These are phyloP conservation scores for Furcula furcula DNA, from an alignment of 2,888 invertebrate species.

Conservation along the genomic window DNA sequence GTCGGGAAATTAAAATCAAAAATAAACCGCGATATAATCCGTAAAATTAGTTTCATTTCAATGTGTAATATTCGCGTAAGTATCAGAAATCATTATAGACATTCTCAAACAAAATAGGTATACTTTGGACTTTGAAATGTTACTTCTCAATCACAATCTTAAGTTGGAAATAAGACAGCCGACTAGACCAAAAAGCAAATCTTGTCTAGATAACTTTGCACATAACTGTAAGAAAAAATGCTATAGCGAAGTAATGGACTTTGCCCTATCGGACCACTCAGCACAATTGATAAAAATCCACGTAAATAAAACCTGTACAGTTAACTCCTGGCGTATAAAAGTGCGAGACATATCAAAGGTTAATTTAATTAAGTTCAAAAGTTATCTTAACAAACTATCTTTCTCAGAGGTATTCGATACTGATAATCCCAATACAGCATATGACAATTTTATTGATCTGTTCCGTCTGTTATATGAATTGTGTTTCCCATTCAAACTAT, in stretches of 20 bases:
- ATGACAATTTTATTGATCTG: neutral
- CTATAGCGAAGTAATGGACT: neutral
- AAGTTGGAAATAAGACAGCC: neutral
- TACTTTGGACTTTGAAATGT: neutral
- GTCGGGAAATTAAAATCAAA: too few relatives aligned
- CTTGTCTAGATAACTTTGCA: neutral
- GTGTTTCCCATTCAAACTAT: neutral
- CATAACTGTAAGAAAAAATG: neutral
- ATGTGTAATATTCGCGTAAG: too few relatives aligned
- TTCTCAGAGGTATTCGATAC: neutral
- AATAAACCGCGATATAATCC: too few relatives aligned
- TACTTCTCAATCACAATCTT: neutral
- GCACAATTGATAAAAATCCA: conserved; percentile 2
- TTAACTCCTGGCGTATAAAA: neutral
- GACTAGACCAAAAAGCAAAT: neutral
- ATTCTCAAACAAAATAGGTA: neutral
- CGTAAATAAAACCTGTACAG: neutral
- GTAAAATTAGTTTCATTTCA: too few relatives aligned
- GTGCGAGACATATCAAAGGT: neutral
- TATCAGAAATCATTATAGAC: too few relatives aligned
- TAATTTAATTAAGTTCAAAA: neutral
- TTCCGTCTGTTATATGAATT: conserved; percentile 1
- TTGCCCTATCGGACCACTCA: conserved; percentile 1
- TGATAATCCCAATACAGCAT: conserved; percentile 1
- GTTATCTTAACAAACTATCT: neutral